Percentiles rank a stretch among this genome's conserved stretches.
phyloP scores from a whole-genome alignment of 2,113 vertebrate species.

The Ranitomeya variabilis region DNA sequence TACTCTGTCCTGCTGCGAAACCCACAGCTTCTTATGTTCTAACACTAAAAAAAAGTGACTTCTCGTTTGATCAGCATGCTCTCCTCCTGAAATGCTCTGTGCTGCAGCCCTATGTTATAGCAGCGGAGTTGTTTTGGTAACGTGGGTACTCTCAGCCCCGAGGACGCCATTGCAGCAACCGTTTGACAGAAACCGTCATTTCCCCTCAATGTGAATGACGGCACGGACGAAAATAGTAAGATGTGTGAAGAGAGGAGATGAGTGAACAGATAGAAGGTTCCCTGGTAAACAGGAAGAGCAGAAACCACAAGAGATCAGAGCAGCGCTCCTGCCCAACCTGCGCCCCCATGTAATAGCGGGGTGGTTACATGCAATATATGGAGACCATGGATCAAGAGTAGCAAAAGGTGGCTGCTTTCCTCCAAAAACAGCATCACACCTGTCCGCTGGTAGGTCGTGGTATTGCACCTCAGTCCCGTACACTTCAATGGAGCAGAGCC shows the following conservation, averaged over 20 bases:
- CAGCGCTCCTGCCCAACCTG: not conserved
- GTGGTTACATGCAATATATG: too few species aligned
- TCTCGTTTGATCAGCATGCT: too few species aligned
- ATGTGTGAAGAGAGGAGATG: not conserved
- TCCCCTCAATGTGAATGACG: not conserved
- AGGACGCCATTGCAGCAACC: not conserved
- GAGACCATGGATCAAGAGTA: too few species aligned
- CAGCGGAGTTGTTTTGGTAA: not conserved
- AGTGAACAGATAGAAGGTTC: not conserved
- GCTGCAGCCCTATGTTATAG: too few species aligned
- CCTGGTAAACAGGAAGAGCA: conserved; percentile 36
- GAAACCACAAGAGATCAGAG: conserved; percentile 2
- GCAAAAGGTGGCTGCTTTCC: too few species aligned
- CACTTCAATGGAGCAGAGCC: not conserved
- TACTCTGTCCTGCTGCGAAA: too few species aligned
- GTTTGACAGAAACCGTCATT: conserved; percentile 3
- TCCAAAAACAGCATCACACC: too few species aligned
- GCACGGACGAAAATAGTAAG: not conserved
- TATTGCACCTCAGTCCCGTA: not conserved
- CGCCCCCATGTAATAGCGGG: not conserved
- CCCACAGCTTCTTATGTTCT: too few species aligned
- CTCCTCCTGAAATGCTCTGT: too few species aligned
- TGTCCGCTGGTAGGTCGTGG: too few species aligned
- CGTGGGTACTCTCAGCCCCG: not conserved
- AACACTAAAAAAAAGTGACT: too few species aligned